Base-by-base conservation (phyloP, 2,888 invertebrate genomes). In the Empis stercorea region DNA sequence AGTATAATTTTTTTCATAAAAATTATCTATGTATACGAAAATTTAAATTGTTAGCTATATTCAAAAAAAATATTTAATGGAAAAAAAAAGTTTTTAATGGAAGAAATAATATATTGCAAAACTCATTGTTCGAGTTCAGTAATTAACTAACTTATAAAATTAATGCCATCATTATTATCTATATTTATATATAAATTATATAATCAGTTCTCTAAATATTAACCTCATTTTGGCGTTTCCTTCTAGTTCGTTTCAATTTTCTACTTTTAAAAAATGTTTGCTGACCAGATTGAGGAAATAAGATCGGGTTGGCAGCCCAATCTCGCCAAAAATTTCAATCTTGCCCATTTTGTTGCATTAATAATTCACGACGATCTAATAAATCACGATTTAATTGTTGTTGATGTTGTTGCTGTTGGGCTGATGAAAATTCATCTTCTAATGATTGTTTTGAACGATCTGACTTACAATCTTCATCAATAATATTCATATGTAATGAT, bases 291-390 rank as follows among this genome's bases (percentile, higher is more conserved):
- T 48, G 47, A 61, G 68, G 66, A 61, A 66, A 66, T 56, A 66
- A 62, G 60, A 68, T 65, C 61, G 68, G 68, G 63, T 67, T 68
- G 50, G 64, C 59, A 49, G 63, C 66, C 68, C 68, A 68, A 62
- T 68, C 68, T 62, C 65, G 66, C 68, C 68, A 68, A 59, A 68
- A 64, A 54, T 68, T 68, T 70, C 81, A 87, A 74, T 87, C 86
- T 68, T 86, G 83, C 56, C 85, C 84, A 68, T 86, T 87, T 66
- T 85, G 85, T 59, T 84, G 84, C 17, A 54, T 48, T 48, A 83
- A 72, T 53, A 82, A 72, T 59, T 81, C 78, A 56, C 84, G 69
- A 49, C 76, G 71, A 44, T 76, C 76, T 23, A 40, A n/a, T n/a
- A n/a, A 23, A 69, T 72, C 75, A 56, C 78, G 78, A 55, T 78